Base-by-base conservation (phyloP, 2,797 vertebrate genomes). In the Buphagus erythrorhynchus region DNA sequence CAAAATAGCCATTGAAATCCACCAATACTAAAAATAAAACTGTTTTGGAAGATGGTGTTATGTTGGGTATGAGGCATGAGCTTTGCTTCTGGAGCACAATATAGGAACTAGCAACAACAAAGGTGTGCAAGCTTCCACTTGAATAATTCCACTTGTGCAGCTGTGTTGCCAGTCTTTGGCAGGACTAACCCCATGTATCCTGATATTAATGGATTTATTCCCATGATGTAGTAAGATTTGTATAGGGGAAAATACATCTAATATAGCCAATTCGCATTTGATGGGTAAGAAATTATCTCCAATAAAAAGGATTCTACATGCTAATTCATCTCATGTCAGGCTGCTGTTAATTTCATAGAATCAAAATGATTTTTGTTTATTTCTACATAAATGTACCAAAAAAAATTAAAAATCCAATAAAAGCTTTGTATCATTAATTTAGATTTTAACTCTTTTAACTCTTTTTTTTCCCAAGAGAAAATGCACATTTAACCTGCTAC, bases 61-160 rank as follows among this genome's bases (percentile, higher is more conserved):
- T 9, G 15, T 15, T 4, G 2, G 10, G 18, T 43, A 46, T 14
- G 29, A 88, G 24, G 25, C 0, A 0, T 4, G 46, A 48, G 25
- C 33, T 83, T 68, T 61, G 26, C 43, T 69, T 31, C 38, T 79
- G 55, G 54, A 88, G 31, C 16, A 19, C 26, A 76, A 10, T 29
- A 5, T 20, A n/a, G 31, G 25, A 58, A 40, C 16, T 77, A 42
- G 17, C 42, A 82, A 62, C 13, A 67, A 29, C 42, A 55, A 20
- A 58, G 19, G 10, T 61, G 15, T 51, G 11, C 22, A 48, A 2
- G n/a, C 22, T 81, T 88, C 48, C n/a, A 26, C 8, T 65, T 61
- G 16, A 28, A 13, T 69, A 88, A 57, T 55, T 72, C 51, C 28
- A 43, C 8, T 42, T 31, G 19, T 63, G 26, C 29, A 65, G 8